Base-by-base conservation (phyloP, 2,113 vertebrate genomes). In the Tachuris rubrigastra region DNA sequence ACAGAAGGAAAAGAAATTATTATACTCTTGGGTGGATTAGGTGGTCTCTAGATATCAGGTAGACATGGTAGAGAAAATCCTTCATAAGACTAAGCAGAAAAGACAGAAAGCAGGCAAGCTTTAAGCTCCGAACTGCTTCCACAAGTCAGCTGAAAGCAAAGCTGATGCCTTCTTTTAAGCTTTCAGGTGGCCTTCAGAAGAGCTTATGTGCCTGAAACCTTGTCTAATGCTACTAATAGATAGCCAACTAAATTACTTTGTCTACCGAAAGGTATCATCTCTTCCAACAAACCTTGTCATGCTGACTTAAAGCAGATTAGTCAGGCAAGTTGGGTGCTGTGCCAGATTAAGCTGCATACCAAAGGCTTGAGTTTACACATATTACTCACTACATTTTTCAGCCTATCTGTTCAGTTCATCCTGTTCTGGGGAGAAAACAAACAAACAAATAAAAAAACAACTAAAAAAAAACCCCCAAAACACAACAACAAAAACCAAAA, bases 281-380 rank as follows among this genome's bases (percentile, higher is more conserved):
- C 83, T 92, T 86, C 65, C 90, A 92, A 86, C 59, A 84, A 81
- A 88, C 56, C 91, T 90, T 68, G 13, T 93, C 90, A 84, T 31
- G 76, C 92, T 93, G 95, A 95, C 93, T 95, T 59, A 91, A 93
- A 85, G 85, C 85, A 94, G 92, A 90, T 95, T 86, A 93, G 90
- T 83, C 83, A 96, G 91, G 75, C 81, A 85, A 83, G 74, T 90
- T 74, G 89, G 73, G 67, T 96, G 95, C 82, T 83, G 91, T 74
- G 94, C 94, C 42, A 95, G 89, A 91, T 95, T 91, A 95, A 74
- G 66, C 71, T 93, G 90, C 95, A 96, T 96, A 95, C 95, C 95
- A 93, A 96, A 90, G 75, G 55, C 35, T 77, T 93, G 93, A 95
- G 87, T 87, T 92, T 95, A 71, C 86, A 93, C 55, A 7, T 33